These are phyloP conservation scores for Hirtodrosophila confusa DNA, from an alignment of 2,888 invertebrate species.

Conservation along the genomic window DNA sequence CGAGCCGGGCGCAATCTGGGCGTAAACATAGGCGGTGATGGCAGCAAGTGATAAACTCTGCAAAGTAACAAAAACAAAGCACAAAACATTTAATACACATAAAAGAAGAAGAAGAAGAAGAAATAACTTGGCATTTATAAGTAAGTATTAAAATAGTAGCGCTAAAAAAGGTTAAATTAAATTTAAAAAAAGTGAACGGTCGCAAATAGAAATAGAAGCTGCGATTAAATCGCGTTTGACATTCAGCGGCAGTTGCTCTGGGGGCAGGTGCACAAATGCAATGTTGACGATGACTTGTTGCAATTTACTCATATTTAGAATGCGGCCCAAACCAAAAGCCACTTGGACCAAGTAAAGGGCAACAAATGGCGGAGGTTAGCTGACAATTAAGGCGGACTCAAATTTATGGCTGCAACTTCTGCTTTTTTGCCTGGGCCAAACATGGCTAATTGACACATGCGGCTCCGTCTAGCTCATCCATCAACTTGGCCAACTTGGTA, in stretches of 20 bases:
- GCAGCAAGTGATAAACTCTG: conserved; percentile 82
- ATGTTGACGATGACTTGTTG: conserved; percentile 28
- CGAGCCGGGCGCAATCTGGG: conserved; percentile 86
- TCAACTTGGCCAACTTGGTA: conserved; percentile 33
- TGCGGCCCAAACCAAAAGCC: conserved; percentile 34
- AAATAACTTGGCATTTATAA: conserved; percentile 42
- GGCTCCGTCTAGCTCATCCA: conserved; percentile 21
- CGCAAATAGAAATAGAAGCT: conserved; percentile 69
- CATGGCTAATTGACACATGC: conserved; percentile 54
- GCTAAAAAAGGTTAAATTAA: conserved; percentile 65
- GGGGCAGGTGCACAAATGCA: conserved; percentile 58
- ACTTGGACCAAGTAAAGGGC: conserved; percentile 59
- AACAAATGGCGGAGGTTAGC: conserved; percentile 68
- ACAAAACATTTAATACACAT: conserved; percentile 18
- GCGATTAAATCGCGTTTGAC: conserved; percentile 75
- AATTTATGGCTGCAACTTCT: conserved; percentile 40
- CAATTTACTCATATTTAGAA: conserved; percentile 63
- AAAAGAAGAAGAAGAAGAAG: conserved; percentile 5
- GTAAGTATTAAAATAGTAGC: conserved; percentile 28
- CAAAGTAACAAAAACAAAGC: conserved; percentile 43
- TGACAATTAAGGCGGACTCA: conserved; percentile 50
- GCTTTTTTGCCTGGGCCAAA: conserved; percentile 20
- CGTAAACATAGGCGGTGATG: conserved; percentile 75
- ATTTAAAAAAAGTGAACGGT: conserved; percentile 61
- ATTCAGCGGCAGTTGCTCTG: conserved; percentile 56